phyloP scores from a whole-genome alignment of 2,888 invertebrate genomes.

The Xestia rhomboidea region DNA sequence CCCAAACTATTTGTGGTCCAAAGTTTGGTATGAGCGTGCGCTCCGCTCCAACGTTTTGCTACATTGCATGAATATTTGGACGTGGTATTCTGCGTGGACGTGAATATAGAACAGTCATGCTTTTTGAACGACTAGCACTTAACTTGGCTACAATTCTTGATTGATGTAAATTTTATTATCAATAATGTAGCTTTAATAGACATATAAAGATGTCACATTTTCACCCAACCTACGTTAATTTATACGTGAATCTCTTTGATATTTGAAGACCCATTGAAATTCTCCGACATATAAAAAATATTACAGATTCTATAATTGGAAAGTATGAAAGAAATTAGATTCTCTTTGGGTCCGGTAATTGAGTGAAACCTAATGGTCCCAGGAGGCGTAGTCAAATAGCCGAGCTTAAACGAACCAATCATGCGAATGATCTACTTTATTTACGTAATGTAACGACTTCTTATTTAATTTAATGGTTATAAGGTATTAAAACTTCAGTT shows the following conservation, averaged over 20 bases:
- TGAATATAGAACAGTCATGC: constrained; percentile 9
- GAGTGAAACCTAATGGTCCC: constrained; percentile 65
- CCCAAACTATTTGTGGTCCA: constrained; percentile 73
- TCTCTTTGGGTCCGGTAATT: constrained; percentile 60
- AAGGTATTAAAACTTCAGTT: background rate
- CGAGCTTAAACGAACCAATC: constrained; percentile 53
- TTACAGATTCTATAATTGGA: constrained; percentile 40
- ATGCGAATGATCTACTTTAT: constrained; percentile 51
- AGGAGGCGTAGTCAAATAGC: constrained; percentile 59
- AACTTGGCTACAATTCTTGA: background rate
- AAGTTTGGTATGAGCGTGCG: constrained; percentile 63
- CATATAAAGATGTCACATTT: background rate
- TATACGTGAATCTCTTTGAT: background rate
- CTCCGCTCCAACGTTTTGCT: constrained; percentile 39
- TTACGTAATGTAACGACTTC: constrained; percentile 49
- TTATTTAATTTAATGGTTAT: constrained; percentile 34
- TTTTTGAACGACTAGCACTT: background rate
- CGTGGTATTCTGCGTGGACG: constrained; percentile 21
- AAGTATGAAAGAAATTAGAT: constrained; percentile 58
- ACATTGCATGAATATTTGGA: constrained; percentile 41
- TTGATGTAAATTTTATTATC: background rate
- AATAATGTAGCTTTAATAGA: background rate
- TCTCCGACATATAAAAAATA: constrained; percentile 10
- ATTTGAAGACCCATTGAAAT: constrained; percentile 24
- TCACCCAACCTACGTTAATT: background rate